Percentiles rank a stretch among this genome's conserved stretches.
phyloP scores from a whole-genome alignment of 1,140 invertebrate genomes.

The Meteorus sp. region DNA sequence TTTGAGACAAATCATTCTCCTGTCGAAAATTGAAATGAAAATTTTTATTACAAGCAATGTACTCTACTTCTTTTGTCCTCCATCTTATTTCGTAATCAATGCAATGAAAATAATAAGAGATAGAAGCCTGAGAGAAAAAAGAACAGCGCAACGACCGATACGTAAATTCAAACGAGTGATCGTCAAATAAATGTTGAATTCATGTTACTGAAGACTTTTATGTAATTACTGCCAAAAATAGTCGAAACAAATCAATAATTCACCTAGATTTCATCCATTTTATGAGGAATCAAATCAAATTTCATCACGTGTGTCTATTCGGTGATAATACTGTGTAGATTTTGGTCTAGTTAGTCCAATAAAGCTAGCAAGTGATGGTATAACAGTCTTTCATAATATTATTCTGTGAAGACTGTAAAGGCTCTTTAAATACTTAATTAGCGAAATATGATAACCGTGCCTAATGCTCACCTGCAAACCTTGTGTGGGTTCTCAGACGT shows the following conservation, averaged over 20 bases:
- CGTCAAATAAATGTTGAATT: conserved; percentile 15
- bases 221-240: not conserved
- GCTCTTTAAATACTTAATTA: conserved; percentile 40
- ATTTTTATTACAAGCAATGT: too few species aligned
- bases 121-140: too few species aligned
- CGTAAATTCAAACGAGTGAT: conserved; percentile 12
- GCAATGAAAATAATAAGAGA: not conserved
- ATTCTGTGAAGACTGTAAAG: conserved; percentile 28
- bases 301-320: too few species aligned
- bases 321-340: too few species aligned
- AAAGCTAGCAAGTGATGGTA: not conserved
- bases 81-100: not conserved
- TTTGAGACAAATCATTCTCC: too few species aligned
- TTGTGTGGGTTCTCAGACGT: conserved; percentile 33
- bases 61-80: too few species aligned
- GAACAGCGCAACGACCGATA: conserved; percentile 3
- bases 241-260: too few species aligned
- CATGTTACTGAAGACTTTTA: not conserved
- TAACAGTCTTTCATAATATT: not conserved
- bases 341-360: too few species aligned
- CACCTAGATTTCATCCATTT: too few species aligned
- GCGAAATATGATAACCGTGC: conserved; percentile 32
- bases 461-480: conserved; percentile 20
- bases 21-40: too few species aligned
- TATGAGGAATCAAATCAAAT: too few species aligned